phyloP scores from a whole-genome alignment of 1,140 invertebrate genomes.

The Varroa destructor region DNA sequence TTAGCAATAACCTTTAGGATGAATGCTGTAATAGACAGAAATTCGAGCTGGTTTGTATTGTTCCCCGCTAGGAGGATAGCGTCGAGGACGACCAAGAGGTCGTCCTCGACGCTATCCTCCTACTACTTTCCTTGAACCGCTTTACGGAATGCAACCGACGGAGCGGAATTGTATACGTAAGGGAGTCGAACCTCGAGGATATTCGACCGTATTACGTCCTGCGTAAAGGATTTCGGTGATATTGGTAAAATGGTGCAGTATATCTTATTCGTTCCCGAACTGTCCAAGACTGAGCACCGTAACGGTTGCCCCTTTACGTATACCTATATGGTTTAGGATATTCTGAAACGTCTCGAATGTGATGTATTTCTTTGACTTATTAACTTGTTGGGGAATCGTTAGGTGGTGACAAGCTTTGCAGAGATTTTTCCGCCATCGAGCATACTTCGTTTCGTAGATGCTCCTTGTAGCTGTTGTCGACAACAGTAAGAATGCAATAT shows the following conservation, averaged over 20 bases:
- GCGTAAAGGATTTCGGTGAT: conserved; percentile 27
- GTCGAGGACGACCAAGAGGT: conserved; percentile 45
- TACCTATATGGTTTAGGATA: conserved; percentile 1
- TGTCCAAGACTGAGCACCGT: conserved; percentile 42
- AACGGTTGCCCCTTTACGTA: conserved; percentile 33
- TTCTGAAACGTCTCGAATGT: conserved; percentile 16
- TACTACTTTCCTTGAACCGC: conserved; percentile 44
- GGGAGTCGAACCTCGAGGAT: conserved; percentile 38
- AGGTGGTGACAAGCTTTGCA: conserved; percentile 42
- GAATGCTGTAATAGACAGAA: conserved; percentile 44
- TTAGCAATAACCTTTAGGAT: conserved; percentile 45
- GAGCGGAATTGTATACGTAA: conserved; percentile 39
- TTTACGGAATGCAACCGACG: conserved; percentile 39
- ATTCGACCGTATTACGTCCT: conserved; percentile 35
- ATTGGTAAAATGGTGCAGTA: conserved; percentile 36
- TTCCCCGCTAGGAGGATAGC: conserved; percentile 45
- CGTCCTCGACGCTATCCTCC: conserved; percentile 42
- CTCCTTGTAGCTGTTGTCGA: conserved; percentile 47
- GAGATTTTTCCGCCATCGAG: conserved; percentile 40
- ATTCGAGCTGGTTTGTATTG: conserved; percentile 41
- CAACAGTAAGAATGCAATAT: conserved; percentile 46
- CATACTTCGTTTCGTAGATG: conserved; percentile 46
- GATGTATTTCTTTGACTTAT: not conserved
- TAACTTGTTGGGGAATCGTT: conserved; percentile 31
- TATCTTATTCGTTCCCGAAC: conserved; percentile 37